phyloP scores from a whole-genome alignment of 2,888 invertebrate species.

The Drepana falcataria region DNA sequence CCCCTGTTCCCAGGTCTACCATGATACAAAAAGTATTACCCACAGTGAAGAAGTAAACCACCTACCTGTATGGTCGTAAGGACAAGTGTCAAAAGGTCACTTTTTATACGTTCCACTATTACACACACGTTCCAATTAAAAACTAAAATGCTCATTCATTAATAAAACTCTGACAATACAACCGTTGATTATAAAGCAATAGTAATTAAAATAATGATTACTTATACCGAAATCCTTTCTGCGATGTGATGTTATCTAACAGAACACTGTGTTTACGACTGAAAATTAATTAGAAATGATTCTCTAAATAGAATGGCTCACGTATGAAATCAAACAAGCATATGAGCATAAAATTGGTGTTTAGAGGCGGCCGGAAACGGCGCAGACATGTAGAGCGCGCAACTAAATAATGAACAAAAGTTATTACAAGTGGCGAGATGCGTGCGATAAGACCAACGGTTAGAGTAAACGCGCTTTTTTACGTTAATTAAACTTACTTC shows the following conservation, averaged over 20 bases:
- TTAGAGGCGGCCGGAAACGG: constrained; percentile 62
- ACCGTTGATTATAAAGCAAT: constrained; percentile 24
- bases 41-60: too few species aligned
- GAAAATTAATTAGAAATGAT: constrained; percentile 51
- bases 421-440: constrained; percentile 71
- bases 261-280: constrained; percentile 29
- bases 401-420: constrained; percentile 75
- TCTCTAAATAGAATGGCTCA: constrained; percentile 38
- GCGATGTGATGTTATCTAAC: constrained; percentile 26
- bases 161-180: constrained; percentile 26
- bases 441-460: constrained; percentile 60
- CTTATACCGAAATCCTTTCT: constrained; percentile 23
- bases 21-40: too few species aligned
- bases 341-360: constrained; percentile 63
- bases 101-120: neutral
- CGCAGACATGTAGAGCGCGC: constrained; percentile 54
- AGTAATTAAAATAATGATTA: constrained; percentile 36
- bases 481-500: constrained; percentile 77
- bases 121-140: constrained; percentile 8
- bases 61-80: too few species aligned
- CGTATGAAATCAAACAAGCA: constrained; percentile 52
- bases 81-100: too few species aligned
- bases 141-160: constrained; percentile 21
- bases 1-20: too few species aligned
- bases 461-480: constrained; percentile 75